Evolutionary conservation across 2,797 vertebrate genomes (phyloP).

Genomic region (Neoniphon sammara): DNA sequence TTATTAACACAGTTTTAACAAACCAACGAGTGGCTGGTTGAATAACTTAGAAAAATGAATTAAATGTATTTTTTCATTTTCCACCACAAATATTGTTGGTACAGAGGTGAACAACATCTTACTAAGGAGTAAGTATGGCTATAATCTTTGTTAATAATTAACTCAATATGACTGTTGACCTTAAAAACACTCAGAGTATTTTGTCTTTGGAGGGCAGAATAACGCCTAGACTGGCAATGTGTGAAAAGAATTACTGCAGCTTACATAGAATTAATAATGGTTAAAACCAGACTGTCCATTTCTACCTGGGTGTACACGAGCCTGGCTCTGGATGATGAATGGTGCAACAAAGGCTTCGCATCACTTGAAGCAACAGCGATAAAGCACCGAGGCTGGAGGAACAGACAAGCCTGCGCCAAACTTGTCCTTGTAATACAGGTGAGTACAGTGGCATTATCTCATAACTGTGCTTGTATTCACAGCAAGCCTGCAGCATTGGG

Average conservation of each 20-base stretch:
- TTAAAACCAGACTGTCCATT: constrained; percentile 49
- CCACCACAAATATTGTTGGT: no score
- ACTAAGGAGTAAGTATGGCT: no score
- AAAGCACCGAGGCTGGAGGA: constrained; percentile 62
- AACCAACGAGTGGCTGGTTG: no score
- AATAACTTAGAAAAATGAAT: no score
- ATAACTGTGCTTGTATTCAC: constrained; percentile 17
- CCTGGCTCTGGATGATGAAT: constrained; percentile 73
- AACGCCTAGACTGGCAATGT: no score
- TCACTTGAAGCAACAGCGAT: constrained; percentile 68
- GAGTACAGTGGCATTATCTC: constrained; percentile 49
- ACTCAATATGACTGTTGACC: no score
- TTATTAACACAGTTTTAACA: no score
- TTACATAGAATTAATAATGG: constrained; percentile 37
- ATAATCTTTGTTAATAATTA: no score
- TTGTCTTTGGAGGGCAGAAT: no score
- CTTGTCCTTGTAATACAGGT: constrained; percentile 60
- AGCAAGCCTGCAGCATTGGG: constrained; percentile 3
- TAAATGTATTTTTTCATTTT: no score
- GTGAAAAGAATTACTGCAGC: background rate
- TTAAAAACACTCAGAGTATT: no score
- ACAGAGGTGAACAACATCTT: no score
- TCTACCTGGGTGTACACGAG: constrained; percentile 32
- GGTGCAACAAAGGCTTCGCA: constrained; percentile 57
- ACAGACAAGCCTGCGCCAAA: constrained; percentile 46